Percentiles rank a stretch among this genome's conserved stretches.
phyloP scores from a whole-genome alignment of 2,888 invertebrate genomes.

The Nemurella pictetii region DNA sequence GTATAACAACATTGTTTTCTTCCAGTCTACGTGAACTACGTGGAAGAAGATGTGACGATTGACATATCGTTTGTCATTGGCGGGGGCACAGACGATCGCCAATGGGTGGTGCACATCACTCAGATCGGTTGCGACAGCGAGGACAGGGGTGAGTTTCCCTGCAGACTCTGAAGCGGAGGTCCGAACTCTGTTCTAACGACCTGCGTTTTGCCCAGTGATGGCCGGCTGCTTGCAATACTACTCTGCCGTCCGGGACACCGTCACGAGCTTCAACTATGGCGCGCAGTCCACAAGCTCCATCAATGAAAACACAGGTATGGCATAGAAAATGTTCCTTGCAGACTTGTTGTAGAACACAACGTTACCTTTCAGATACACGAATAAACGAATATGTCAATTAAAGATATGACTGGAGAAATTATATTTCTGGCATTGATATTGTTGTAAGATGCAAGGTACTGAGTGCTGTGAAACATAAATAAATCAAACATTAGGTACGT shows the following conservation, averaged over 20 bases:
- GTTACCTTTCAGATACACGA: too few relatives aligned
- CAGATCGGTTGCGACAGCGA: constrained; percentile 75
- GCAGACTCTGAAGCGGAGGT: not conserved
- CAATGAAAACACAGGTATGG: not conserved
- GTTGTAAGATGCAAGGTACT: too few relatives aligned
- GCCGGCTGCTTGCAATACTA: constrained; percentile 79
- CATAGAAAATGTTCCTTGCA: too few relatives aligned
- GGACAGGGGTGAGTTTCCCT: constrained; percentile 59
- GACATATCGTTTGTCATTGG: constrained; percentile 69
- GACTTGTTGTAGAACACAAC: too few relatives aligned
- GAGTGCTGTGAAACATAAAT: too few relatives aligned
- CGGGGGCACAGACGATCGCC: constrained; percentile 61
- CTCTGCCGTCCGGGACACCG: constrained; percentile 62
- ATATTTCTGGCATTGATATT: too few relatives aligned
- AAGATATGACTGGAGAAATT: too few relatives aligned
- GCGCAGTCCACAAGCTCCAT: not conserved
- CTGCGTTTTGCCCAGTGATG: constrained; percentile 59
- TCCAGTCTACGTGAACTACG: constrained; percentile 71
- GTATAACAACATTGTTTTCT: too few relatives aligned
- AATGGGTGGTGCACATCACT: constrained; percentile 74
- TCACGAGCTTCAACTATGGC: constrained; percentile 77
- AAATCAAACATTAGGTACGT: too few relatives aligned
- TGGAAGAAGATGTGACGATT: constrained; percentile 64
- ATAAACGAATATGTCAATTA: too few relatives aligned
- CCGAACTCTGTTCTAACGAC: not conserved